A percentile compares a stretch with the other conserved stretches of the same genome.
These are phyloP conservation scores for Arrhamphus sclerolepis DNA, from an alignment of 2,797 vertebrate genomes.

Conservation along the genomic window DNA sequence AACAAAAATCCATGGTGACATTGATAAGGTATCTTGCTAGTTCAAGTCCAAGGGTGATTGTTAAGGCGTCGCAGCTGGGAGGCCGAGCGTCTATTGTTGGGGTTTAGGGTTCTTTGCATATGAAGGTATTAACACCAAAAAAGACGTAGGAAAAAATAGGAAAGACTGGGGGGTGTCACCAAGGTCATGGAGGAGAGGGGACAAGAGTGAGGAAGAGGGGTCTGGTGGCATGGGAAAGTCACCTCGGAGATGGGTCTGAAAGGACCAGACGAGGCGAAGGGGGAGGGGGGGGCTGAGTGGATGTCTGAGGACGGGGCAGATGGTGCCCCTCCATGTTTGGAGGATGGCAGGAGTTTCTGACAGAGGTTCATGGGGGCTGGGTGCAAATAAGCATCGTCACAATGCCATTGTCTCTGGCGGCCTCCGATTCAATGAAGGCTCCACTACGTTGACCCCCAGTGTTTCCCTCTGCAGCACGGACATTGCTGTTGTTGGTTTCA, in stretches of 20 bases:
- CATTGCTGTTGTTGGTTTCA: conserved; percentile 69
- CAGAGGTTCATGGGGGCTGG: conserved; percentile 58
- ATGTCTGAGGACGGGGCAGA: conserved; percentile 78
- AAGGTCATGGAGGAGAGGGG: conserved; percentile 68
- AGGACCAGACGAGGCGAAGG: conserved; percentile 49
- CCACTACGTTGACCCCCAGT: conserved; percentile 71
- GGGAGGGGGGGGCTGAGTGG: conserved; percentile 60
- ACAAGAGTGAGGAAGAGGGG: conserved; percentile 53
- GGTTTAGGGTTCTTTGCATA: conserved; percentile 64
- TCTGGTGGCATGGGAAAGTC: conserved; percentile 85
- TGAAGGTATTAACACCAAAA: conserved; percentile 60
- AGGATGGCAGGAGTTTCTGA: conserved; percentile 60
- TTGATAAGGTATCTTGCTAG: conserved; percentile 60
- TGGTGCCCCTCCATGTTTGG: conserved; percentile 73
- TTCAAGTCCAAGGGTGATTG: conserved; percentile 73
- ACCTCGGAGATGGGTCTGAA: conserved; percentile 78
- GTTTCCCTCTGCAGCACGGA: conserved; percentile 34
- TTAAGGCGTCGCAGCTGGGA: conserved; percentile 63
- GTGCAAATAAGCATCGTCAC: conserved; percentile 72
- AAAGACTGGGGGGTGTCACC: conserved; percentile 50
- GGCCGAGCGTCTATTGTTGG: conserved; percentile 40
- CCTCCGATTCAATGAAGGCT: conserved; percentile 63
- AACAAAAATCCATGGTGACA: conserved; percentile 35
- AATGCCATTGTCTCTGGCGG: conserved; percentile 73
- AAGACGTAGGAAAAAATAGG: conserved; percentile 41